These are phyloP conservation scores for Epinephelus coioides DNA, from an alignment of 2,797 vertebrate genomes.

Conservation along the genomic window DNA sequence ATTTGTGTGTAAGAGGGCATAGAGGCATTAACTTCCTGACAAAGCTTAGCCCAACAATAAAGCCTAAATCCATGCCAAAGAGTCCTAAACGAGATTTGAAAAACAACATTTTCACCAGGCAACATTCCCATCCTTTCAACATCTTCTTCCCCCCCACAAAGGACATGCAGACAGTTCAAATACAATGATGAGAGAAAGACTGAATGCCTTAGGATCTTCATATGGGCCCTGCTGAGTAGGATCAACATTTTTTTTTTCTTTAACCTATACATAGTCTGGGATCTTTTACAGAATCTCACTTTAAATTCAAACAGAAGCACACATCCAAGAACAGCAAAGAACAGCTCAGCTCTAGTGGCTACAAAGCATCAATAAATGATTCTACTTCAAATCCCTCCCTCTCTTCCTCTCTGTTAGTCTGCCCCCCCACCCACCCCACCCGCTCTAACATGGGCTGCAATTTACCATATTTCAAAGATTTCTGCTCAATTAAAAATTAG, in stretches of 20 bases:
- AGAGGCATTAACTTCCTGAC: slow-evolving; percentile 72
- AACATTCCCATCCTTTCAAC: slow-evolving; percentile 38
- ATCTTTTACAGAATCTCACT: slow-evolving; percentile 28
- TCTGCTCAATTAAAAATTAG: slow-evolving; percentile 53
- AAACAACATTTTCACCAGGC: slow-evolving; percentile 61
- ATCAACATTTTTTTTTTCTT: slow-evolving; percentile 18
- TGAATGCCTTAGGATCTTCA: slow-evolving; percentile 46
- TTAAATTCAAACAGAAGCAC: slow-evolving; percentile 21
- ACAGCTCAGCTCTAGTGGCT: slow-evolving; percentile 12
- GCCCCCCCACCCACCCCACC: neutral
- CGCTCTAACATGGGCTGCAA: neutral
- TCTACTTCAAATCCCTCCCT: slow-evolving; percentile 20
- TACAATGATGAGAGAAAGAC: slow-evolving; percentile 38
- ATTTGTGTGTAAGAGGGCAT: slow-evolving; percentile 74
- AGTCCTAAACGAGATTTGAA: slow-evolving; percentile 68
- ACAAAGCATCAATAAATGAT: slow-evolving; percentile 22
- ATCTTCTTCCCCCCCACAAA: slow-evolving; percentile 19
- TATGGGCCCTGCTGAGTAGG: slow-evolving; percentile 31
- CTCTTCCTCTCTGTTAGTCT: neutral
- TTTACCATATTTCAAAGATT: slow-evolving; percentile 37
- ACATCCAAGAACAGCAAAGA: slow-evolving; percentile 15
- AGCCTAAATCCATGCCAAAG: slow-evolving; percentile 72
- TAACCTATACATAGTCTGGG: slow-evolving; percentile 23
- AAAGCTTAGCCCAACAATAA: slow-evolving; percentile 77
- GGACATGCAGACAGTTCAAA: slow-evolving; percentile 46